phyloP scores from a whole-genome alignment of 2,888 invertebrate species.

The Mythimna albipuncta region DNA sequence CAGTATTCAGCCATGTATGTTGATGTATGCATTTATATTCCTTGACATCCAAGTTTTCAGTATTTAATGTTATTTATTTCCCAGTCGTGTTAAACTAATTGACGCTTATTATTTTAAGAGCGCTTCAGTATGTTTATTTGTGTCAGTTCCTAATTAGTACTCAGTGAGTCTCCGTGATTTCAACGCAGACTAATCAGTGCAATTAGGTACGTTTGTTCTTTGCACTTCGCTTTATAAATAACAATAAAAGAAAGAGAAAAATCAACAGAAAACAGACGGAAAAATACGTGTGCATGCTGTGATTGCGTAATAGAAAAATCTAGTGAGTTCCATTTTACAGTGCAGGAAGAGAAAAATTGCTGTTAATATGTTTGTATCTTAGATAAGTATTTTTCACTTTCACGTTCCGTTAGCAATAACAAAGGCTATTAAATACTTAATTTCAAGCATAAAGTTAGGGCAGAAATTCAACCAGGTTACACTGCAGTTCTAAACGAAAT shows the following conservation, averaged over 20 bases:
- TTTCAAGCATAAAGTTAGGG: too few species aligned
- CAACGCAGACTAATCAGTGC: constrained; percentile 17
- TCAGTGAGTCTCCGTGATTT: constrained; percentile 6
- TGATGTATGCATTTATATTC: too few species aligned
- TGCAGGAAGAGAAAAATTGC: too few species aligned
- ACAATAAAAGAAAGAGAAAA: constrained; percentile 14
- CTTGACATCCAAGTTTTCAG: neutral
- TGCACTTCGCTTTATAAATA: constrained; percentile 19
- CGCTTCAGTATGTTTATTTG: neutral
- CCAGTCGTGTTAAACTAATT: neutral
- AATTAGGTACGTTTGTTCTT: constrained; percentile 18
- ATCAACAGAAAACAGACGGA: neutral
- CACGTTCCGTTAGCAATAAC: too few species aligned
- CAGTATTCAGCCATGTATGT: too few species aligned
- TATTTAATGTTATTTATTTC: neutral
- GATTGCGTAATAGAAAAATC: constrained; percentile 3
- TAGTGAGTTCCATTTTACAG: neutral
- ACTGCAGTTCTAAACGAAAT: too few species aligned
- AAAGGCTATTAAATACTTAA: too few species aligned
- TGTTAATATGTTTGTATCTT: too few species aligned
- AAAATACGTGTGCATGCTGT: neutral
- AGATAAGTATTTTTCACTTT: too few species aligned
- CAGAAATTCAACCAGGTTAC: too few species aligned
- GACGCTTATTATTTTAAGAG: neutral
- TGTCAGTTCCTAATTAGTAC: constrained; percentile 13